Evolutionary conservation across 2,888 invertebrate species (phyloP), one percentile per base, ranked within the genome.

Genomic region (Stictocephala bisonia): DNA sequence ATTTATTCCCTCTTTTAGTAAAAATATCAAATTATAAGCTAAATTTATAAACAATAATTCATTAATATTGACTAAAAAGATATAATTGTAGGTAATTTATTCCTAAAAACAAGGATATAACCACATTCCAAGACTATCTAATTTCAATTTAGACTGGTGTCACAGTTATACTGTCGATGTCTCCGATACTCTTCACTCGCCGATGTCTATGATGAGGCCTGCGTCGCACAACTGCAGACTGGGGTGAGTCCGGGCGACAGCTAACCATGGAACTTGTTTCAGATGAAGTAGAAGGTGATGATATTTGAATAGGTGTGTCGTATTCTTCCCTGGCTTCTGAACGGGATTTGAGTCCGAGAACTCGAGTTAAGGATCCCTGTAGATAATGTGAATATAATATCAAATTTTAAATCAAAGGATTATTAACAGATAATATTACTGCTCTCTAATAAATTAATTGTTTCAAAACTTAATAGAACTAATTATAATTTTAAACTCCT

Each of bases 321-420:
- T 72, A 69, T 27, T 75, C 73, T 58, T 75, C 60, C 66, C 74
- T 74, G 40, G 48, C 58, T 22, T 60, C 72, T 20, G 88, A 87
- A 79, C 90, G 88, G 3, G 90, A 83, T 74, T 83, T 86, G 31
- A 88, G 82, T 53, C 93, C 92, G 41, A 93, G 84, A 2, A 92
- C 93, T 74, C 92, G 87, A 74, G 90, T 90, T 83, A 93, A 86
- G 58, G 92, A 92, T 75, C 92, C 92, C 92, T 92, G 85, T n/a
- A 83, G 81, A 13, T 18, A 44, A 27, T 24, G 24, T 11, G 24
- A 35, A 71, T 70, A 35, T 70, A 26, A 35, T 11, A 67, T n/a
- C 2, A 44, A n/a, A n/a, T n/a, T n/a, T n/a, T n/a, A n/a, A n/a
- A n/a, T 9, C 9, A 51, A 51, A n/a, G 15, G 9, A 51, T 9